Evolutionary conservation across 2,113 vertebrate genomes (phyloP).

Genomic region (Microtus richardsoni): DNA sequence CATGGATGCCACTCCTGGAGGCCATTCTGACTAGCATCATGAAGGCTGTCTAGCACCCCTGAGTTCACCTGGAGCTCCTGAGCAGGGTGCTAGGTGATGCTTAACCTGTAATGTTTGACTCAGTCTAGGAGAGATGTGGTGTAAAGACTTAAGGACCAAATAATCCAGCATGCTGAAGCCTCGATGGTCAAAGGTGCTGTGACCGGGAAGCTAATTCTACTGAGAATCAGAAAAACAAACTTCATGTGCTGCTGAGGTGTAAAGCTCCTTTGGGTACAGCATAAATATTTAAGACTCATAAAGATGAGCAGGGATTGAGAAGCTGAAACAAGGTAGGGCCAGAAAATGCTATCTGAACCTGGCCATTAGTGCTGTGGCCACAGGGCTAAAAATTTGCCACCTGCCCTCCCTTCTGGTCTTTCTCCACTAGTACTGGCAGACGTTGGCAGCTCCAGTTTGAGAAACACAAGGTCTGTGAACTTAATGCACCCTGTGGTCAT

Average conservation of each 20-base stretch:
- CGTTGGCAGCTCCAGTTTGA: neutral
- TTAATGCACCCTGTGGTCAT: neutral
- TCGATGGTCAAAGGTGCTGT: neutral
- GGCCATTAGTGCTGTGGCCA: neutral
- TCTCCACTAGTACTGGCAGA: neutral
- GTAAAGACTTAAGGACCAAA: neutral
- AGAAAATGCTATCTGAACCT: neutral
- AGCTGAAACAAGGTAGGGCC: neutral
- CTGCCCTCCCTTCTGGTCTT: conserved; percentile 11
- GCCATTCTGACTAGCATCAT: neutral
- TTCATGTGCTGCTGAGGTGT: neutral
- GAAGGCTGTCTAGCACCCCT: neutral
- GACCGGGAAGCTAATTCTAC: neutral
- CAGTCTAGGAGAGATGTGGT: neutral
- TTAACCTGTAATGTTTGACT: neutral
- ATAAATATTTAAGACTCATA: neutral
- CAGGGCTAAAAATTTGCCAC: conserved; percentile 10
- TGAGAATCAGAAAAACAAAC: conserved; percentile 29
- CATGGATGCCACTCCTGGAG: neutral
- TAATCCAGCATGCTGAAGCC: neutral
- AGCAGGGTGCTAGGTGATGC: neutral
- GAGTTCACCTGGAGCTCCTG: neutral
- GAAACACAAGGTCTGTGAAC: neutral
- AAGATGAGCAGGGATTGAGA: conserved; percentile 4
- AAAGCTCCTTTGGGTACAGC: neutral